These are phyloP conservation scores for Drosophila kokeensis DNA, from an alignment of 2,888 invertebrate species.

Conservation along the genomic window DNA sequence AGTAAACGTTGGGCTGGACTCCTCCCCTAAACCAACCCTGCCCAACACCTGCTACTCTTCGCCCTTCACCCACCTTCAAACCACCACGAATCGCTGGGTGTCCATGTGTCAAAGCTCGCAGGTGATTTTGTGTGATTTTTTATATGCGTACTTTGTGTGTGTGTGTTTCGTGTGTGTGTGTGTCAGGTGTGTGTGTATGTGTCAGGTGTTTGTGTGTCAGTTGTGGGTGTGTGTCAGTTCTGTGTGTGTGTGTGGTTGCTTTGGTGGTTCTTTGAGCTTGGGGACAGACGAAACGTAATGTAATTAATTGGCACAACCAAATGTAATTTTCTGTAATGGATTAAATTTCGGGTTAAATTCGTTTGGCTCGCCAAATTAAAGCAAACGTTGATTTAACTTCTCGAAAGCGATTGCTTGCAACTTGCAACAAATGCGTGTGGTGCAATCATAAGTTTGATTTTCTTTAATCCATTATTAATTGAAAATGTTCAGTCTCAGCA, in stretches of 20 bases:
- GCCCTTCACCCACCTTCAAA: background rate
- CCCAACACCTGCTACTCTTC: background rate
- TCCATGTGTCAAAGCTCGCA: conserved; percentile 48
- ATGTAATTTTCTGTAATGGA: conserved; percentile 23
- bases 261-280: background rate
- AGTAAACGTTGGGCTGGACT: conserved; percentile 18
- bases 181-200: background rate
- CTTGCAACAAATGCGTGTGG: conserved; percentile 3
- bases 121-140: conserved; percentile 63
- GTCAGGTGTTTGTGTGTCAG: background rate
- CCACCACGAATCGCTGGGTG: conserved; percentile 6
- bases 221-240: background rate
- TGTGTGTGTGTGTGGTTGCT: conserved; percentile 11
- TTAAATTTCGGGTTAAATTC: conserved; percentile 38
- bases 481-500: background rate
- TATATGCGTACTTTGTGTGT: conserved; percentile 20
- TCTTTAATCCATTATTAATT: conserved; percentile 37
- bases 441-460: conserved; percentile 4
- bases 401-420: background rate
- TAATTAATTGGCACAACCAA: conserved; percentile 42
- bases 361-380: conserved; percentile 19
- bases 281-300: conserved; percentile 28
- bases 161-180: conserved; percentile 6
- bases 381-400: background rate
- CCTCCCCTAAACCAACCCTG: background rate